These are phyloP conservation scores for Chouioia cunea DNA, from an alignment of 2,888 invertebrate genomes.

Conservation along the genomic window DNA sequence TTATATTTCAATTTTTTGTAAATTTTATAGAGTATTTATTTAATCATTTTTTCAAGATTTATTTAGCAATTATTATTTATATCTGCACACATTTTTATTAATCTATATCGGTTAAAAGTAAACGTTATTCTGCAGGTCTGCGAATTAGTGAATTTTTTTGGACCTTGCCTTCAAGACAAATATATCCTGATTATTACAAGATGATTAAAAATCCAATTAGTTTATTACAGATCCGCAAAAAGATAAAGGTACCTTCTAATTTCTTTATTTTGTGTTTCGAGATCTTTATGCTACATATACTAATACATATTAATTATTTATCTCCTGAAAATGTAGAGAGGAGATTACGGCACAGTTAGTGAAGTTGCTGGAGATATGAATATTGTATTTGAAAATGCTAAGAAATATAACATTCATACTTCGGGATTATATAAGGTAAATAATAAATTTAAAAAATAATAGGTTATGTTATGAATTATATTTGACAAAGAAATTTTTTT, in stretches of 20 bases:
- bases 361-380: constrained; percentile 95
- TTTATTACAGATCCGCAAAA: constrained; percentile 88
- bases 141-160: constrained; percentile 93
- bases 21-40: neutral
- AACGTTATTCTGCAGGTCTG: constrained; percentile 71
- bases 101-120: neutral
- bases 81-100: neutral
- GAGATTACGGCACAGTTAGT: constrained; percentile 85
- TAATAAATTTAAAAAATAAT: neutral
- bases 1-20: neutral
- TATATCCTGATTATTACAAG: constrained; percentile 97
- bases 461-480: no score
- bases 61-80: neutral
- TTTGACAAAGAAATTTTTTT: constrained; percentile 44
- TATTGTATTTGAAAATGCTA: constrained; percentile 97
- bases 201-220: constrained; percentile 97
- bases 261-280: neutral
- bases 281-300: neutral
- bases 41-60: neutral
- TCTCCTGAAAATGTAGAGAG: constrained; percentile 69
- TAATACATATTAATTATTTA: neutral
- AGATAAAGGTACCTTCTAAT: constrained; percentile 73
- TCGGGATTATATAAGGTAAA: constrained; percentile 84
- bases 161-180: constrained; percentile 90
- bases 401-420: constrained; percentile 85